Conservation (phyloP, 2,888 invertebrate species). For the Lasioglossum lativentre region DNA sequence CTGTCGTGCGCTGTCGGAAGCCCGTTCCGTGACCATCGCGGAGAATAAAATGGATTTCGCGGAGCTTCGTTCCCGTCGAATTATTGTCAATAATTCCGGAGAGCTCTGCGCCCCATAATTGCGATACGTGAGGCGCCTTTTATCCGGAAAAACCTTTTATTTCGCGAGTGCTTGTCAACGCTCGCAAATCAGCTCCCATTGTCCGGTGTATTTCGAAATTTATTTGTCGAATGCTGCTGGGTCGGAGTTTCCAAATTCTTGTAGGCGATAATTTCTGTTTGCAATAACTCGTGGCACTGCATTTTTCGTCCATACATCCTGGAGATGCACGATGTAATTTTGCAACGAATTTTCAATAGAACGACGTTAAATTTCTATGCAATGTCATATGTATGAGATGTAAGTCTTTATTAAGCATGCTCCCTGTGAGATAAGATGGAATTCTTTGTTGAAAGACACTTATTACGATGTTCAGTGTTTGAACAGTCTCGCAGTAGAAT, state of each 20-base stretch:
- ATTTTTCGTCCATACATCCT: not conserved
- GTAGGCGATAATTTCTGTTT: not conserved
- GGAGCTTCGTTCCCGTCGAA: conserved; percentile 23
- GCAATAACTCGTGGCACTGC: not conserved
- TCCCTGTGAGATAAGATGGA: not conserved
- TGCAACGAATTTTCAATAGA: not conserved
- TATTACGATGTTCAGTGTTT: not conserved
- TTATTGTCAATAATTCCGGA: conserved; percentile 24
- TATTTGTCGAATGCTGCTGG: not conserved
- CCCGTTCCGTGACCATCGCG: not conserved
- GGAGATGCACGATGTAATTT: not conserved
- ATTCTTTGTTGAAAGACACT: not conserved
- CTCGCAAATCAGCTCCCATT: not conserved
- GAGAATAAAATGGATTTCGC: conserved; percentile 27
- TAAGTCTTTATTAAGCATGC: not conserved
- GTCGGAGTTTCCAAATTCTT: not conserved
- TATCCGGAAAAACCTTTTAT: not conserved
- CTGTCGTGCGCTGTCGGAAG: conserved; percentile 16
- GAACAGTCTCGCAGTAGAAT: not conserved
- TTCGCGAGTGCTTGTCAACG: not conserved
- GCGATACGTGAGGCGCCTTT: conserved; percentile 5
- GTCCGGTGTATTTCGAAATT: not conserved
- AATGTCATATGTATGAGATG: not conserved
- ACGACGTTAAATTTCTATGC: not conserved
- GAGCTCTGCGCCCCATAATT: not conserved